Conservation (phyloP, 1,140 invertebrate species). For the Drosophila varians region DNA sequence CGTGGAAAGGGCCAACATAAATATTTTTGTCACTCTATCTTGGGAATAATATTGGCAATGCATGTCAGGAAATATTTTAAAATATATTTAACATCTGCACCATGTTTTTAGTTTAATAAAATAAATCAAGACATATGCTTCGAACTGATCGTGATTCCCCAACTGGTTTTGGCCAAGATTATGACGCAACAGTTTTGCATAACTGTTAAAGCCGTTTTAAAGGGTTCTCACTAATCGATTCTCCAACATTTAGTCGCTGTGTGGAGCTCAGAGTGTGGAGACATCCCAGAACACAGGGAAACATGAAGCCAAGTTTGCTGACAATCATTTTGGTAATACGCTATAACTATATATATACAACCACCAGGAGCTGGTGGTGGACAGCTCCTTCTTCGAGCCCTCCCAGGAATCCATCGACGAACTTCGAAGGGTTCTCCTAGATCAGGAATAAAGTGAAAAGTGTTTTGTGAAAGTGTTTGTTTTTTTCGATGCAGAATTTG, state of each 20-base stretch:
- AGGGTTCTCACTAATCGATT: conserved; percentile 4
- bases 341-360: conserved; percentile 28
- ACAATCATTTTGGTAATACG: conserved; percentile 27
- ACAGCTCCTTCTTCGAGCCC: conserved; percentile 42
- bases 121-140: conserved; percentile 1
- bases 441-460: conserved; percentile 29
- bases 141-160: background rate
- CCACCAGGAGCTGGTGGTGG: conserved; percentile 32
- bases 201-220: conserved; percentile 35
- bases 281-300: conserved; percentile 11
- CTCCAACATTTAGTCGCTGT: conserved; percentile 24
- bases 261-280: conserved; percentile 21
- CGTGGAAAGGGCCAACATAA: background rate
- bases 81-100: background rate
- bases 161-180: conserved; percentile 14
- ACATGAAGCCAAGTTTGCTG: conserved; percentile 30
- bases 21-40: conserved; percentile 11
- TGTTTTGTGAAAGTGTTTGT: background rate
- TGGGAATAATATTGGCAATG: background rate
- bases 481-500: background rate
- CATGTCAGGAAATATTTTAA: background rate
- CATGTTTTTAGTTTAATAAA: background rate
- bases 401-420: conserved; percentile 22
- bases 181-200: conserved; percentile 1
- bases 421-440: conserved; percentile 30